These are phyloP conservation scores for Eleginops maclovinus DNA, from an alignment of 2,113 vertebrate genomes.

Conservation along the genomic window DNA sequence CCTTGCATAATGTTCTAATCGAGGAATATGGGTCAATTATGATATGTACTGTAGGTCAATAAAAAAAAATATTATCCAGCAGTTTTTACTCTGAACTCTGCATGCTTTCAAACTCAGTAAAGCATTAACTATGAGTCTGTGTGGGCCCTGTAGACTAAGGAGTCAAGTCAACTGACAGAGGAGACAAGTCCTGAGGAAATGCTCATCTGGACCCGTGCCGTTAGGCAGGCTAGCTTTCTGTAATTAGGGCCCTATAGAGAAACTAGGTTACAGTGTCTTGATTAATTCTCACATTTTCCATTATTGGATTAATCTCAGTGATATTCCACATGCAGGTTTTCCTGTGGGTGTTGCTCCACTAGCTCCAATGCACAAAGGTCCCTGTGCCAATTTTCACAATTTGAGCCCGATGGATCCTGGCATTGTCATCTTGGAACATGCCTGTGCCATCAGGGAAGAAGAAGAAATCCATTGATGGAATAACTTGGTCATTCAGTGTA, in stretches of 20 bases:
- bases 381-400: constrained; percentile 42
- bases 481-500: too few species aligned
- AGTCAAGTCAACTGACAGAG: constrained; percentile 20
- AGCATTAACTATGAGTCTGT: background rate
- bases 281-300: constrained; percentile 62
- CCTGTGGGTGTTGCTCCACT: constrained; percentile 32
- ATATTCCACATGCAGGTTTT: constrained; percentile 44
- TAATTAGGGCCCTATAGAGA: constrained; percentile 59
- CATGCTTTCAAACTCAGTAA: constrained; percentile 6
- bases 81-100: background rate
- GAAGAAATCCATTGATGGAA: too few species aligned
- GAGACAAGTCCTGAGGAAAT: constrained; percentile 26
- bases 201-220: constrained; percentile 47
- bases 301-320: constrained; percentile 64
- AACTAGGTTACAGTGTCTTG: constrained; percentile 62
- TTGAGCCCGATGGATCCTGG: too few species aligned
- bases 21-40: background rate
- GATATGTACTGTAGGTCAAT: too few species aligned
- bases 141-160: constrained; percentile 22
- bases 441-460: too few species aligned
- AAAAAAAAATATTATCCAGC: background rate
- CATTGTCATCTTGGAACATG: too few species aligned
- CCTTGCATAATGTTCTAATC: background rate
- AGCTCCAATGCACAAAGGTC: constrained; percentile 18
- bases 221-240: constrained; percentile 42